Base-by-base conservation (phyloP, 1,140 invertebrate genomes). In the Pseudomyrmex concolor region DNA sequence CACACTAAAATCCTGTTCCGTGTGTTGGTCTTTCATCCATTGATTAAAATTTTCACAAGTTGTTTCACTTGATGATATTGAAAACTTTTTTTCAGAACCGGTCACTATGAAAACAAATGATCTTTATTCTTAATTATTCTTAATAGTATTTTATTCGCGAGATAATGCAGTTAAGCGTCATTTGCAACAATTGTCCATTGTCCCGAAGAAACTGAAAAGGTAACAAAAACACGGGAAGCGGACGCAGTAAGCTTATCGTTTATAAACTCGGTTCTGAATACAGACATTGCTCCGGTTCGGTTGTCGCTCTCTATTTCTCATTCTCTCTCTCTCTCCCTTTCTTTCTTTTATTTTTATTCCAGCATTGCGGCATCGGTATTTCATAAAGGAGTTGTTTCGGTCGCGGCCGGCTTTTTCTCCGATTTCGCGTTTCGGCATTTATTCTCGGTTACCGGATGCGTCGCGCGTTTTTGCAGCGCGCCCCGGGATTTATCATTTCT, bases 391-490 rank as follows among this genome's bases (percentile, higher is more conserved):
- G 66, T 70, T 71, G 76, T 80, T 80, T 71, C 67, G 76, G 54
- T 71, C 76, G 54, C 43, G 76, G 76, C 45, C 54, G 51, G 76
- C 66, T 80, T 80, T 80, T 80, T 80, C 66, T 80, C 54, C 76
- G 76, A 80, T 80, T 80, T 80, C 66, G 67, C 76, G 66, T 80
- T 80, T 80, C 76, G 76, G 76, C 76, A 80, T 80, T 80, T 80
- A 80, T 80, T 71, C 76, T 71, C 76, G 76, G 76, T 71, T 80
- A 80, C 76, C 76, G 76, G 76, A 80, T 80, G 76, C 66, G 55
- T 34, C 76, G 76, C 66, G 45, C 54, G 76, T 71, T 80, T 80
- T 70, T 80, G 76, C 66, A 34, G 22, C 54, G 43, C 55, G 43
- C 34, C 34, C 34, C 76, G 66, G 76, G 66, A 80, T 80, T 80